Base-by-base conservation (phyloP, 2,888 invertebrate genomes). In the Erebia palarica region DNA sequence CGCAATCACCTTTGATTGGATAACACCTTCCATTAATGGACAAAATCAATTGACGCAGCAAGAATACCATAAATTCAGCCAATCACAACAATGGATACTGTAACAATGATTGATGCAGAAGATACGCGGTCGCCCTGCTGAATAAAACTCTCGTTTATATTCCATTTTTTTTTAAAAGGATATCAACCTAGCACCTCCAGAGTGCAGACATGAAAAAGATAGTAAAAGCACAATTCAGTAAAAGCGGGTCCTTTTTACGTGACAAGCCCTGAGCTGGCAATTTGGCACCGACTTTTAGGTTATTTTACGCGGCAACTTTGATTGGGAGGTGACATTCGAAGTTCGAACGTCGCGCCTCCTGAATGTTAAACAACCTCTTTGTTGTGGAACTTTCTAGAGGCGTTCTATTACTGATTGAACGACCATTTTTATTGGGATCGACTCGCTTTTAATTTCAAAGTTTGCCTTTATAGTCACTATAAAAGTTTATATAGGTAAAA, bases 331-430 rank as follows among this genome's bases (percentile, higher is more conserved):
- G 78, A 78, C 78, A 78, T 77, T 78, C 74, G 75, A 75, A 85
- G 78, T 77, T 78, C 74, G 76, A 75, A 85, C 86, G 84, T 83
- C 77, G 69, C 86, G 84, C 84, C 77, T 69, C 71, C 60, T 72
- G 88, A 88, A 89, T 88, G 80, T 81, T 84, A 86, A 88, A 64
- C 58, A 71, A 71, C 70, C 76, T 77, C 75, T 81, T 79, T 77
- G 70, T 69, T 74, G 71, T 68, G 70, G 70, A 81, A 76, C 76
- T 78, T 83, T 80, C 80, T 79, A 69, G 74, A 76, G 80, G 80
- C 75, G 69, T 81, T 82, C 83, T 82, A 83, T 84, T 80, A 80
- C 78, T 79, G 77, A 84, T 84, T 83, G 82, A 78, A 79, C 75
- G 80, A 75, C 60, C 21, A 71, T 82, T 86, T 84, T 84, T 85